Evolutionary conservation across 2,888 invertebrate genomes (phyloP), one percentile per base, ranked within the genome.

Genomic region (Drosophila kokeensis): DNA sequence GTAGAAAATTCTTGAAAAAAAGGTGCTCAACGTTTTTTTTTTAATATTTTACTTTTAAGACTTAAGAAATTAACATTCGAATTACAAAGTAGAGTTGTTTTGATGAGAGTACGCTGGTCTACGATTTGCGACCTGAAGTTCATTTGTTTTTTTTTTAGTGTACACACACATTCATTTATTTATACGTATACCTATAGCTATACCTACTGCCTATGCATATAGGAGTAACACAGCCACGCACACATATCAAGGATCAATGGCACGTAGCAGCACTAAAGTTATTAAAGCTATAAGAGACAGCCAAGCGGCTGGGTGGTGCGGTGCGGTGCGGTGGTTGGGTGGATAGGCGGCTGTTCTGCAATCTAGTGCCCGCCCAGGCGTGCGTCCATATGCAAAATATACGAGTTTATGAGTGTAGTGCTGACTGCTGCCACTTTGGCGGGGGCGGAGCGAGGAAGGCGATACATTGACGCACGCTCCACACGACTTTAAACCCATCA

Each of bases 191-290:
- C 0, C 27, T 27, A 27, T n/a, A 30, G 0, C 10, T 32, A 32
- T 21, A 30, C 18, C 15, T 42, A 27, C 21, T 48, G 38, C 32
- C 50, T 62, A 57, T 65, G 61, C 55, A 61, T 77, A 68, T 62
- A 59, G 57, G 67, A 66, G 76, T 45, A 54, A 48, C 30, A n/a
- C 38, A 45, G 10, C 57, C 24, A 42, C 55, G 21, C 48, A 45
- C 63, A 69, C 73, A 74, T 82, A 75, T 83, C 77, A 85, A 83
- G 86, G 86, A 85, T 87, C 85, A 85, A 85, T 85, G 88, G 85
- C 85, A 85, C 85, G 85, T 85, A 87, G 64, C 88, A 77, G 88
- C 86, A 85, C 86, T 87, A 85, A 85, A 85, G 86, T 83, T 85
- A 87, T 87, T 87, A 85, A 85, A 87, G 88, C 73, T 69, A 83